Conservation (phyloP, 2,888 invertebrate species). For the Linhomoeus sp. region DNA sequence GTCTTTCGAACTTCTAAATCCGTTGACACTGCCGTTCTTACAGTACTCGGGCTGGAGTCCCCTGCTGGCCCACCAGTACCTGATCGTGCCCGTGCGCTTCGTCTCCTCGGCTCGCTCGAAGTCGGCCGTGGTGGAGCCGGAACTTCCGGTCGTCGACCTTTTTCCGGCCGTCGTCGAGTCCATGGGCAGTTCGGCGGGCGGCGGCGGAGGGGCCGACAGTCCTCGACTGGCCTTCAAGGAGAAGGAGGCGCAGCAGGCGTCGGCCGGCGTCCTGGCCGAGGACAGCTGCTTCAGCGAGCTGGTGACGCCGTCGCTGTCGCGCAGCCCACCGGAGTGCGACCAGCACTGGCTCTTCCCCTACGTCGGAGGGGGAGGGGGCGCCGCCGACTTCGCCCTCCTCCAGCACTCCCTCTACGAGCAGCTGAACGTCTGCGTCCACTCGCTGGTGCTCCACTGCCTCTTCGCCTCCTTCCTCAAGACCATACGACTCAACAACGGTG, state of each 20-base stretch:
- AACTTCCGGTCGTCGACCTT: constrained; percentile 15
- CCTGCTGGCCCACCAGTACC: constrained; percentile 16
- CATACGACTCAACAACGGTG: not conserved
- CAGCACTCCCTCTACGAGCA: constrained; percentile 5
- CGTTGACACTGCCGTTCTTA: constrained; percentile 5
- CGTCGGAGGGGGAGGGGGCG: not conserved
- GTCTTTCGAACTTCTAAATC: not conserved
- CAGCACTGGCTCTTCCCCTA: not conserved
- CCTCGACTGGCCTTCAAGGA: too few species aligned
- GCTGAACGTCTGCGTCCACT: constrained; percentile 4
- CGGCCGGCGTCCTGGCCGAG: too few species aligned
- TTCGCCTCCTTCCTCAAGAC: constrained; percentile 3
- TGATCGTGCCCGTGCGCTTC: constrained; percentile 12
- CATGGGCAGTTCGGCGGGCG: too few species aligned
- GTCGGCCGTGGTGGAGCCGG: constrained; percentile 18
- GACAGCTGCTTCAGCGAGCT: too few species aligned
- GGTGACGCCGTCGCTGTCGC: not conserved
- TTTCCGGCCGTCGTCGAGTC: constrained; percentile 14
- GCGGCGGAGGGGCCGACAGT: too few species aligned
- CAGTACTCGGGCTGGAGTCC: constrained; percentile 27
- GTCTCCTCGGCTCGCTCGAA: constrained; percentile 6
- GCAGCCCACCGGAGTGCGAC: constrained; percentile 3
- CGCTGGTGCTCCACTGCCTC: constrained; percentile 4
- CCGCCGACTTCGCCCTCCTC: not conserved
- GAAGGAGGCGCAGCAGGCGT: too few species aligned